Percentiles rank a stretch among this genome's conserved stretches.
phyloP scores from a whole-genome alignment of 2,888 invertebrate genomes.

The Orchesellides sinensis region DNA sequence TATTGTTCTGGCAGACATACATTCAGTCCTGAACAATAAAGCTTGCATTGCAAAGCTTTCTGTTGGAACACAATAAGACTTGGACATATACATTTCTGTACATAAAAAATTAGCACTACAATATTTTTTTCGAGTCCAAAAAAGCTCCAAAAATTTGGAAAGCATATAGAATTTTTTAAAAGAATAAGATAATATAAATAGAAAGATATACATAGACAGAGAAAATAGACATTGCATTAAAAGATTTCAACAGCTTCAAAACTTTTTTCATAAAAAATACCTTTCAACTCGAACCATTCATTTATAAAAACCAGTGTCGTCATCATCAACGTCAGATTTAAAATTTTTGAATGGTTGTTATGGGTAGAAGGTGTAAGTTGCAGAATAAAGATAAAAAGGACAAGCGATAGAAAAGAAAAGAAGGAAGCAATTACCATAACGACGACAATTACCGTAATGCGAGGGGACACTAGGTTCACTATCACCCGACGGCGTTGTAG shows the following conservation, averaged over 20 bases:
- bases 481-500: slow-evolving; percentile 33
- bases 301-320: not conserved
- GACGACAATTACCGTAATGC: slow-evolving; percentile 65
- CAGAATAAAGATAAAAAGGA: not conserved
- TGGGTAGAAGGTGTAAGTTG: slow-evolving; percentile 17
- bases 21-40: no score
- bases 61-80: no score
- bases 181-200: not conserved
- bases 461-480: slow-evolving; percentile 37
- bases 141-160: not conserved
- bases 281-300: not conserved
- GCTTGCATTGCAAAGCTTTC: not conserved
- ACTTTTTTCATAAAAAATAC: not conserved
- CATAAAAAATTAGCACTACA: no score
- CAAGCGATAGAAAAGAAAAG: slow-evolving; percentile 32
- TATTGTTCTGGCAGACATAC: no score
- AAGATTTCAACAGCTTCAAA: not conserved
- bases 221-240: not conserved
- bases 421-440: slow-evolving; percentile 45
- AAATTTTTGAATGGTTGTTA: not conserved
- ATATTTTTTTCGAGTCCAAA: no score
- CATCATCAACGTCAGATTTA: not conserved
- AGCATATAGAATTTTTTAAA: not conserved
- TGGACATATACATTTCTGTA: no score
- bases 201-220: not conserved